Base-by-base conservation (phyloP, 2,888 invertebrate species). In the Stenotaenia linearis region DNA sequence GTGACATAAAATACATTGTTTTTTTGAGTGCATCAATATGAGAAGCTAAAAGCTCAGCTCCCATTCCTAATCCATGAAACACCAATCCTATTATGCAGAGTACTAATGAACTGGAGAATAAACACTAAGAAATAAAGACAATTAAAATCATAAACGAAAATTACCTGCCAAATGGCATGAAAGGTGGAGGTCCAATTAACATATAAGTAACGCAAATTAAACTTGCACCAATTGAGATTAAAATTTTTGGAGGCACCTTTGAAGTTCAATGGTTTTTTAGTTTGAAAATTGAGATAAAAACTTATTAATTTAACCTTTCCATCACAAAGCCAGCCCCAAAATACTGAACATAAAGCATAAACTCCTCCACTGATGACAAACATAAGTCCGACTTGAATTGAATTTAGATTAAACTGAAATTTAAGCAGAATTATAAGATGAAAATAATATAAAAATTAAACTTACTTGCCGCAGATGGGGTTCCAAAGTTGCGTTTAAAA, bases 401-500 rank as follows among this genome's bases (percentile, higher is more conserved):
- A 92, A 0, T 91, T 69, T 18, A 78, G 21, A 30, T 30, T 21
- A 21, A 78, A 78, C 78, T 78, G 45, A 7, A 61, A 56, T 15
- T 50, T 12, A n/a, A 7, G 50, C n/a, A n/a, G n/a, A n/a, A n/a
- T n/a, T n/a, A n/a, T n/a, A n/a, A n/a, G n/a, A n/a, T 50, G 35
- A 23, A 76, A 28, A 76, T 32, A 35, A 28, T 32, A 12, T 32
- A 30, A 28, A 18, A 32, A 32, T n/a, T 23, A 76, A 21, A 21
- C 80, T 83, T 86, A 90, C 90, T 86, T 89, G 88, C 82, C 92
- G 86, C n/a, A 97, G 88, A 88, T 96, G 96, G 0, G 93, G 94
- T 83, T 96, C 94, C 25, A 97, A 88, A 0, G 96, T 96, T 0
- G 96, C 95, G 85, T 94, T 93, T 25, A 96, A 88, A 86, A 95